Base-by-base conservation (phyloP, 2,797 vertebrate species). In the Lophius americanus region DNA sequence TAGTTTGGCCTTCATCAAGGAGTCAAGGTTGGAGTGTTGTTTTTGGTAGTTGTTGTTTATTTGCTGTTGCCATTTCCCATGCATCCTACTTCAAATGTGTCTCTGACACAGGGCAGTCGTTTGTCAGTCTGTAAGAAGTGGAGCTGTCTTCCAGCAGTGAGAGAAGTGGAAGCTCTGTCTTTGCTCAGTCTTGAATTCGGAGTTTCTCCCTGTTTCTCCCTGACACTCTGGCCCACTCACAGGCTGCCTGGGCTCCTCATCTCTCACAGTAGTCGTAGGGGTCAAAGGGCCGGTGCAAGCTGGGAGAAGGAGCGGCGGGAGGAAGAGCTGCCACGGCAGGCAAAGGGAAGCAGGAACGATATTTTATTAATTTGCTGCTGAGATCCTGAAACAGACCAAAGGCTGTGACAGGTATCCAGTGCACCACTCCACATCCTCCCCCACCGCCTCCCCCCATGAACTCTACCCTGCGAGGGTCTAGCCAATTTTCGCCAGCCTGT, bases 281-380 rank as follows among this genome's bases (percentile, higher is more conserved):
- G 92, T 94, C 92, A 93, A 90, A 90, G 89, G 89, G 91, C 91
- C 79, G 67, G 73, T 67, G 81, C 91, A 88, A 85, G 87, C 90
- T 85, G 91, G 90, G 91, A 88, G 86, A 84, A 74, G 76, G 79
- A 77, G 84, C 79, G 64, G 75, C 76, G 76, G 85, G 86, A 85
- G 89, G 85, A 79, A 88, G 85, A 83, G 84, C 75, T 87, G 88
- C 88, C 85, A 85, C 75, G 87, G 89, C 89, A 92, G 90, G 92
- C 90, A 91, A 90, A 91, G 89, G 80, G 88, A 90, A 91, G 90
- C 90, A 89, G 90, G 82, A 89, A 88, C 75, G 84, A 94, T 93
- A 93, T 93, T 93, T 93, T 94, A 94, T 94, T 94, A 92, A 94
- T 93, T 92, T 92, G 91, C 90, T 90, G 90, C 88, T 89, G 90